Conservation (phyloP, 2,888 invertebrate genomes). For the Linyphia triangularis region DNA sequence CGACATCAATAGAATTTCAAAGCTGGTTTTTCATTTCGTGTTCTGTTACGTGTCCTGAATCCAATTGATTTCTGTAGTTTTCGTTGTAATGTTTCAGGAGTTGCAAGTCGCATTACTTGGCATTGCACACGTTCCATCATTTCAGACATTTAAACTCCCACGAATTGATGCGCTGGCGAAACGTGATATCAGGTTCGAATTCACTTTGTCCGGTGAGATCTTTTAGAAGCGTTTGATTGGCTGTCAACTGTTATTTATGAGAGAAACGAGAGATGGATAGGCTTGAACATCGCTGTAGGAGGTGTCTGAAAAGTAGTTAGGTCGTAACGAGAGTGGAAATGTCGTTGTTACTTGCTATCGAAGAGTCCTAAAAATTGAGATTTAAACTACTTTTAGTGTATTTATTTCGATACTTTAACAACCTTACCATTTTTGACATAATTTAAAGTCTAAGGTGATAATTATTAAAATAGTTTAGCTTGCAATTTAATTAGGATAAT, state of each 20-base stretch:
- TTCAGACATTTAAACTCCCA: constrained; percentile 32
- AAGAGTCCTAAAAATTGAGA: too few relatives aligned
- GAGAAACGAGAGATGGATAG: background rate
- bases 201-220: background rate
- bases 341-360: too few relatives aligned
- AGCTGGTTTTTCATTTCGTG: constrained; percentile 36
- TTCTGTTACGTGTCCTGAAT: constrained; percentile 35
- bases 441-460: too few relatives aligned
- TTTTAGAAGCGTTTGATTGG: background rate
- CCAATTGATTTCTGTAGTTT: constrained; percentile 12
- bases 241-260: background rate
- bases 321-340: too few relatives aligned
- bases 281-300: too few relatives aligned
- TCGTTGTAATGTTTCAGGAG: background rate
- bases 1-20: constrained; percentile 40
- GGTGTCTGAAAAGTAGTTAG: too few relatives aligned
- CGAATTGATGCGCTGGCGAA: constrained; percentile 27
- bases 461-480: too few relatives aligned
- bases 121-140: constrained; percentile 3
- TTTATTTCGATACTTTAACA: too few relatives aligned
- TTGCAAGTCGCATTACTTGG: constrained; percentile 26
- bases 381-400: too few relatives aligned
- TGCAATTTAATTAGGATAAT: too few relatives aligned
- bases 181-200: constrained; percentile 27
- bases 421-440: too few relatives aligned